Base-by-base conservation (phyloP, 1,140 invertebrate genomes). In the Drosophila lacteicornis region DNA sequence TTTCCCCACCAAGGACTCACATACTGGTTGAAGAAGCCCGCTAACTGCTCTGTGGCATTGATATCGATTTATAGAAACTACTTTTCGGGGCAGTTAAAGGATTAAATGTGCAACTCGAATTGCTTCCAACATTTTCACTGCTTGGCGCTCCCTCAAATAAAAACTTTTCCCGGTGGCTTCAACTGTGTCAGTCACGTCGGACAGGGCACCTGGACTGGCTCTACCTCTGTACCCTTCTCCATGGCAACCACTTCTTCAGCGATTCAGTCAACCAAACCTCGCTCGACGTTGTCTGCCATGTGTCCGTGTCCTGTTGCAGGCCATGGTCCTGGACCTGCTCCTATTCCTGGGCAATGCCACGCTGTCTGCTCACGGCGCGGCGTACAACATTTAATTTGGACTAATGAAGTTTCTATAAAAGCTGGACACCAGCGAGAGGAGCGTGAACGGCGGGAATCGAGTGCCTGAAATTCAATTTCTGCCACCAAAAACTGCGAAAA, bases 361-460 rank as follows among this genome's bases (percentile, higher is more conserved):
- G 84, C 84, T 87, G 80, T 87, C 85, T 87, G 80, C 83, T 75
- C 66, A 50, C 63, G 67, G 70, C 63, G 82, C 83, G 76, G 83
- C 83, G 76, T 59, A 82, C 75, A 82, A 77, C 84, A 84, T 88
- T 87, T 88, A 88, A 87, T 88, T 88, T 84, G 68, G 56, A 78
- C 77, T 87, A 87, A 87, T 87, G 80, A 87, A 88, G 84, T 87
- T 87, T 88, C 85, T 51, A 87, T 76, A 83, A 78, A 80, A 84
- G 66, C 59, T 55, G 53, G 33, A 55, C 33, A 55, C 53, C 51
- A 3, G 4, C 5, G 19, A 46, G 50, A n/a, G 63, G 47, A 63
- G 47, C 40, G 33, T 11, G 30, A 60, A 47, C 50, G n/a, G 67
- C 51, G 43, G 19, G 25, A 55, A 77, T 66, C 30, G 57, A 46